Conservation (phyloP, 1,140 invertebrate species). For the Andrena cerasifolii region DNA sequence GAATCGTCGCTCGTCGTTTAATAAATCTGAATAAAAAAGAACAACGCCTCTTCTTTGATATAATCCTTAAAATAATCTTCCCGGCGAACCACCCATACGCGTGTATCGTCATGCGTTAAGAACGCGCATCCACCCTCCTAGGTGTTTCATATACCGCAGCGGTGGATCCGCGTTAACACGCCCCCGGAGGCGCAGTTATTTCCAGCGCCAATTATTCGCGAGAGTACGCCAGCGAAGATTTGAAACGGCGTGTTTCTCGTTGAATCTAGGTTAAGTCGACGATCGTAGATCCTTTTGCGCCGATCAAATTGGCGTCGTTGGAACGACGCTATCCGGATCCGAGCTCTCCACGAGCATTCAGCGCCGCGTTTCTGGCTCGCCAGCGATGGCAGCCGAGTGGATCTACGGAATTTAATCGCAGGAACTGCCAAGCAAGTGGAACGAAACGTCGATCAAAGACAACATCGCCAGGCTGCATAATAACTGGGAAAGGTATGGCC, state of each 20-base stretch:
- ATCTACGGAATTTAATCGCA: no score
- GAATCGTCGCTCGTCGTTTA: no score
- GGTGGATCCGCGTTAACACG: not conserved
- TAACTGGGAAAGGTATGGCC: no score
- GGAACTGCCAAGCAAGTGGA: no score
- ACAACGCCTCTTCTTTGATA: no score
- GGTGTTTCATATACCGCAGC: not conserved
- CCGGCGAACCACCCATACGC: not conserved
- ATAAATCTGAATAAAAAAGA: no score
- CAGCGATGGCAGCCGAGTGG: no score
- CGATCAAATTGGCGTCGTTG: slow-evolving; percentile 2
- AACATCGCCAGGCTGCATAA: no score
- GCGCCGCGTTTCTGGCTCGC: no score
- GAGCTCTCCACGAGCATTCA: no score
- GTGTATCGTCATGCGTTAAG: not conserved
- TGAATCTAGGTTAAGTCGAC: not conserved
- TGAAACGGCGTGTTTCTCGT: not conserved
- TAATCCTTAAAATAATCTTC: no score
- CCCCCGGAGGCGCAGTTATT: slow-evolving; percentile 18
- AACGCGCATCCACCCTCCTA: not conserved
- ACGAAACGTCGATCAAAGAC: no score
- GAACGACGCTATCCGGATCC: not conserved
- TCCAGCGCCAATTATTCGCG: slow-evolving; percentile 31
- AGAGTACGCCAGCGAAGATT: slow-evolving; percentile 24
- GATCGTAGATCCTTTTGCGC: not conserved